Evolutionary conservation across 2,113 vertebrate genomes (phyloP), one percentile per base, ranked within the genome.

Genomic region (Mellivora capensis): DNA sequence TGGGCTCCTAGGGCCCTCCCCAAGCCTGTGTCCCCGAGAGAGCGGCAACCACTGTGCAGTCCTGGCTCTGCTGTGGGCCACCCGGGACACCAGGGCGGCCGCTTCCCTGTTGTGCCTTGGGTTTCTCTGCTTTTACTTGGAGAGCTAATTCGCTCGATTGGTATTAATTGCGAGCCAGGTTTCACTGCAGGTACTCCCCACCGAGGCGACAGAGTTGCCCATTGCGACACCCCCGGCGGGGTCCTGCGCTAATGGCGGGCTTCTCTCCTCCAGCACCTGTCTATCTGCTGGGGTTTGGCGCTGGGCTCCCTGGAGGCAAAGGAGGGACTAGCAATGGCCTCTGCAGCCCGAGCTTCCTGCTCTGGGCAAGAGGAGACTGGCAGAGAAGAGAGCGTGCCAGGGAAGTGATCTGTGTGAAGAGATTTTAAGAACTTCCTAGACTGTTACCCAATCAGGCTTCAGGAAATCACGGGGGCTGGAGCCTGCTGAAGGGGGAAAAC

Each of bases 21-120:
- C 62, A 37, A 2, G 15, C 37, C 44, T 4, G 67, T 62, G 44
- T n/a, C n/a, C 54, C 47, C 5, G 0, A 12, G 29, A 49, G 4
- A 37, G 31, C 31, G 12, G 23, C 67, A 23, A 59, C 54, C 17
- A 0, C 2, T 31, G 34, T 34, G 83, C 91, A 2, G 25, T 7
- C 14, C 14, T 3, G 20, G 31, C 37, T 20, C 23, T 31, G 72
- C 77, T 27, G 20, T 31, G 52, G 37, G 13, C 14, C 7, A 9
- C 2, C 1, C 0, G 6, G 69, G 34, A 31, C 27, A 0, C 21
- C 2, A 2, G 37, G 31, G 49, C 2, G 2, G 44, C 57, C n/a
- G 3, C 67, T 71, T 29, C 31, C 74, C 80, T 72, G 67, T 87
- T 47, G 20, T 74, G 34, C 64, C 39, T 52, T 27, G 39, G 7